Evolutionary conservation across 2,797 vertebrate genomes (phyloP), one percentile per base, ranked within the genome.

Genomic region (Hypotaenidia okinawae): DNA sequence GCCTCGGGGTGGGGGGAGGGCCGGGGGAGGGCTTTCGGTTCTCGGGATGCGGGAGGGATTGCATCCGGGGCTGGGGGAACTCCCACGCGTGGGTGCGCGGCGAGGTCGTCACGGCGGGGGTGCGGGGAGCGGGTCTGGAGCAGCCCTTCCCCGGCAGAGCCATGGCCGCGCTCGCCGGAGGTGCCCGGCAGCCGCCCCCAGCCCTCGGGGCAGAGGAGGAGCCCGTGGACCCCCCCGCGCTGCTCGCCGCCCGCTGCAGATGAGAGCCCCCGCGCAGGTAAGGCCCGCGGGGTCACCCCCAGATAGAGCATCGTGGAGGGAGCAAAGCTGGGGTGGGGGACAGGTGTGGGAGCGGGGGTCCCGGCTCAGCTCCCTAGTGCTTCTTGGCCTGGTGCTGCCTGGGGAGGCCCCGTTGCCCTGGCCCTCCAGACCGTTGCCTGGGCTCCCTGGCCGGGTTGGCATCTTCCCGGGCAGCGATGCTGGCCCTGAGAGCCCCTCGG

Each of bases 221-320:
- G 89, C 37, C 16, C 82, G 77, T 18, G 61, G 57, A 7, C 28
- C 24, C 49, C 69, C 28, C 37, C 11, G 11, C 47, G 13, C 30
- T 30, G 10, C 33, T 9, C 63, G 4, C n/a, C 3, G 5, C 62
- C 37, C 32, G 32, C n/a, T 11, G 57, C 61, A 22, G 47, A 55
- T 87, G 92, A 95, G 81, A 68, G 4, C 45, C 69, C 62, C 25
- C 6, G 14, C 3, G 18, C 83, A 78, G 96, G 97, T 96, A 63
- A 89, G 88, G 16, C 27, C 59, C 17, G 3, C 6, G 59, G 39
- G 49, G 19, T 19, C 11, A 7, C 45, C 16, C 54, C 1, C 24
- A 43, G 37, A 28, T 37, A 6, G 18, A 54, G 45, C 45, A 5
- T 28, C 18, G 0, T 1, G 70, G 17, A 63, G 52, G 72, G 68